Percentiles rank a stretch among this genome's conserved stretches.
These are phyloP conservation scores for Sepioteuthis lessoniana DNA, from an alignment of 2,888 invertebrate genomes.

Conservation along the genomic window DNA sequence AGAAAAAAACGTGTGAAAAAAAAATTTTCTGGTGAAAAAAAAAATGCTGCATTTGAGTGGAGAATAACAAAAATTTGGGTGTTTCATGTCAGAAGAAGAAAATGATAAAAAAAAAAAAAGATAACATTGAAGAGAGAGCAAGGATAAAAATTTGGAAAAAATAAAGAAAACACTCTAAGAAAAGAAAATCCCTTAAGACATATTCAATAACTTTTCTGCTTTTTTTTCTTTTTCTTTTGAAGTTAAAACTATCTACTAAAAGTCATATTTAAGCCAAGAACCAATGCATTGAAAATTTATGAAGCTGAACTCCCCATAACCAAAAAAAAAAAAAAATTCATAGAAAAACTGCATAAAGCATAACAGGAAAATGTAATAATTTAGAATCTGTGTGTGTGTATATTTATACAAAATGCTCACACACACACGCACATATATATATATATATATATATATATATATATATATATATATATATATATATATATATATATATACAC, in stretches of 20 bases:
- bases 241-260: too few species aligned
- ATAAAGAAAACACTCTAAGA: not conserved
- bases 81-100: not conserved
- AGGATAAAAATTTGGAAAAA: not conserved
- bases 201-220: not conserved
- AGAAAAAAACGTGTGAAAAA: not conserved
- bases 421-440: too few species aligned
- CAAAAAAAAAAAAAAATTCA: not conserved
- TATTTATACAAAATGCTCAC: too few species aligned
- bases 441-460: too few species aligned
- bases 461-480: too few species aligned
- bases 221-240: not conserved
- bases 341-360: not conserved
- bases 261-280: not conserved
- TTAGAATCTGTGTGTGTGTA: too few species aligned
- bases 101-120: not conserved
- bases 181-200: not conserved
- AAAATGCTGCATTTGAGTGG: not conserved
- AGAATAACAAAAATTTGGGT: not conserved
- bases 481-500: too few species aligned
- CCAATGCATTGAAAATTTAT: not conserved
- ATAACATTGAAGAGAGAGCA: not conserved
- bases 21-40: not conserved
- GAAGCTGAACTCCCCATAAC: too few species aligned
- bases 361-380: not conserved